phyloP scores from a whole-genome alignment of 1,140 invertebrate species.

The Hylaeus volcanicus region DNA sequence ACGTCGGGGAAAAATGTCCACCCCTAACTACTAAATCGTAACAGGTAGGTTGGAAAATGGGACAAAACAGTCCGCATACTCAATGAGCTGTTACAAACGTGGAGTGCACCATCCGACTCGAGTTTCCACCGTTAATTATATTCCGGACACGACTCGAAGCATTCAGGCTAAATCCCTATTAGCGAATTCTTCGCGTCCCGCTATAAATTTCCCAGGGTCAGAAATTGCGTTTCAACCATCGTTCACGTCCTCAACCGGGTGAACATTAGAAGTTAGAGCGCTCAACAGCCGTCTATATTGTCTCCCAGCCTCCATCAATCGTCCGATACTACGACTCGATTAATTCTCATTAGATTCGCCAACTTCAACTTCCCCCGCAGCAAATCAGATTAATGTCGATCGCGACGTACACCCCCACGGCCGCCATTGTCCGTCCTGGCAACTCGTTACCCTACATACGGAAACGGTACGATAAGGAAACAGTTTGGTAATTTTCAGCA shows the following conservation, averaged over 20 bases:
- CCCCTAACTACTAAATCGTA: background rate
- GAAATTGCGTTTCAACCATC: conserved; percentile 14
- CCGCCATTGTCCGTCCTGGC: background rate
- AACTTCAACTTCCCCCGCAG: background rate
- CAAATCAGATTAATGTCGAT: conserved; percentile 26
- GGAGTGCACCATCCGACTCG: background rate
- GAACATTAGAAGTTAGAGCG: background rate
- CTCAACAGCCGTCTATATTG: conserved; percentile 7
- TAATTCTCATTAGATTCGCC: conserved; percentile 35
- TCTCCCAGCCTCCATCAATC: conserved; percentile 18
- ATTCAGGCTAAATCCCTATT: conserved; percentile 20
- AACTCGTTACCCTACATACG: conserved; percentile 19
- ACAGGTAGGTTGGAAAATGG: background rate
- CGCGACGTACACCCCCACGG: background rate
- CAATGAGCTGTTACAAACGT: conserved; percentile 11
- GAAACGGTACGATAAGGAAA: background rate
- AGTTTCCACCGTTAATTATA: conserved; percentile 36
- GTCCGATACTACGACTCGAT: conserved; percentile 22
- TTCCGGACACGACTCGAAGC: conserved; percentile 2
- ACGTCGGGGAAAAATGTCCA: background rate
- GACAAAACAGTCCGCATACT: background rate
- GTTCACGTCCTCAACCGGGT: background rate
- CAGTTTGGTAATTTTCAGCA: no score
- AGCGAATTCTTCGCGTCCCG: conserved; percentile 29
- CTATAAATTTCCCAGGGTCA: conserved; percentile 26